Conservation (phyloP, 2,113 vertebrate genomes). For the Pelecanus crispus region DNA sequence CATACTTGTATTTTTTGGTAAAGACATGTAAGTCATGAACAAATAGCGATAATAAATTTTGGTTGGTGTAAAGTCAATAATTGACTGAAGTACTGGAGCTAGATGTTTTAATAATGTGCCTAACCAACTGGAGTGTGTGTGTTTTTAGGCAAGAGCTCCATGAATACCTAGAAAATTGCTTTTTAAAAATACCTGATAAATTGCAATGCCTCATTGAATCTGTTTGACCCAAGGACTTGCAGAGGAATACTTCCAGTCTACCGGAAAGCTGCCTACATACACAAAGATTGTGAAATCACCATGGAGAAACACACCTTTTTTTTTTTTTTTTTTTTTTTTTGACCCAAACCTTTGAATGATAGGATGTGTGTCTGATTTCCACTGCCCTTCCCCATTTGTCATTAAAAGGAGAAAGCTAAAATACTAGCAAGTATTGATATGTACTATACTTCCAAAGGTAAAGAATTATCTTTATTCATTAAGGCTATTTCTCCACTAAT, state of each 20-base stretch:
- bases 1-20: neutral
- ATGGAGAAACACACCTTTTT: neutral
- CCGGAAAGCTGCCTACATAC: neutral
- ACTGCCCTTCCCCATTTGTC: neutral
- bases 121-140: neutral
- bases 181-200: neutral
- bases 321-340: neutral
- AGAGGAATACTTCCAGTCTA: neutral
- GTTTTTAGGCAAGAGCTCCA: neutral
- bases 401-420: neutral
- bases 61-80: neutral
- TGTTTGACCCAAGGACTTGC: neutral
- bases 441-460: neutral
- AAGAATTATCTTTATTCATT: neutral
- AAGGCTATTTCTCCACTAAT: neutral
- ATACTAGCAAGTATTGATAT: neutral
- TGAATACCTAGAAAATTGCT: neutral
- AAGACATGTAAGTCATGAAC: neutral
- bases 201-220: neutral
- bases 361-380: neutral
- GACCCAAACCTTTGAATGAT: neutral
- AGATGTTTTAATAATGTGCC: neutral
- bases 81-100: neutral
- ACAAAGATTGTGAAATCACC: neutral
- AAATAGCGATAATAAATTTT: neutral